Percentiles rank a stretch among this genome's conserved stretches.
phyloP scores from a whole-genome alignment of 2,113 vertebrate species.

The Atherinomorus stipes region DNA sequence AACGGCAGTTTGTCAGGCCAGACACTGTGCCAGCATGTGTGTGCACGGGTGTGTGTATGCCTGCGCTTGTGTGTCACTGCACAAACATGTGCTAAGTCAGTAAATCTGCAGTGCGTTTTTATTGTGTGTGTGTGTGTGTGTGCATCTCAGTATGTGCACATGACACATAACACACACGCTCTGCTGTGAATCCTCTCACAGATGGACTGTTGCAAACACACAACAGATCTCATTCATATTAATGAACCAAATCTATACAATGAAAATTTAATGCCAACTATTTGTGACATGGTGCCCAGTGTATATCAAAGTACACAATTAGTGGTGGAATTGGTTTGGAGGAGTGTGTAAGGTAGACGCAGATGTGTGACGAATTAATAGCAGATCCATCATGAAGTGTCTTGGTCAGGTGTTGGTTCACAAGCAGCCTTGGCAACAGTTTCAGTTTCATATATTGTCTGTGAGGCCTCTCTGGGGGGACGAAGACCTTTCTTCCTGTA shows the following conservation, averaged over 20 bases:
- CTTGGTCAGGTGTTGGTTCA: conserved; percentile 2
- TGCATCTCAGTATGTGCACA: conserved; percentile 28
- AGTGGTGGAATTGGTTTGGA: conserved; percentile 32
- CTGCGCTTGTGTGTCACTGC: conserved; percentile 7
- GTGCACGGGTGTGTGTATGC: conserved; percentile 26
- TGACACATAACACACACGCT: conserved; percentile 8
- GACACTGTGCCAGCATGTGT: conserved; percentile 30
- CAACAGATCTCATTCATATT: conserved; percentile 79
- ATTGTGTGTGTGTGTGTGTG: conserved; percentile 28
- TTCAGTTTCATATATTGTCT: background rate
- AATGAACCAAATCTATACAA: conserved; percentile 79
- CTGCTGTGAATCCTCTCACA: conserved; percentile 59
- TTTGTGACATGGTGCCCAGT: conserved; percentile 62
- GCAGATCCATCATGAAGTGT: conserved; percentile 2
- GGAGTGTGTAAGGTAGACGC: conserved; percentile 22
- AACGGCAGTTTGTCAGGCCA: conserved; percentile 56
- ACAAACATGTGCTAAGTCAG: conserved; percentile 27
- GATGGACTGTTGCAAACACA: conserved; percentile 77
- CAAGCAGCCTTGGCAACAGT: background rate
- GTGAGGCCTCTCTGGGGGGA: background rate
- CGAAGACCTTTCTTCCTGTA: background rate
- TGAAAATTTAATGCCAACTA: conserved; percentile 78
- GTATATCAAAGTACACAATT: conserved; percentile 57
- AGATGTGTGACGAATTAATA: conserved; percentile 30
- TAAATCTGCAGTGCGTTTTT: conserved; percentile 43